Evolutionary conservation across 1,140 invertebrate species (phyloP).

Genomic region (Heterodera schachtii): DNA sequence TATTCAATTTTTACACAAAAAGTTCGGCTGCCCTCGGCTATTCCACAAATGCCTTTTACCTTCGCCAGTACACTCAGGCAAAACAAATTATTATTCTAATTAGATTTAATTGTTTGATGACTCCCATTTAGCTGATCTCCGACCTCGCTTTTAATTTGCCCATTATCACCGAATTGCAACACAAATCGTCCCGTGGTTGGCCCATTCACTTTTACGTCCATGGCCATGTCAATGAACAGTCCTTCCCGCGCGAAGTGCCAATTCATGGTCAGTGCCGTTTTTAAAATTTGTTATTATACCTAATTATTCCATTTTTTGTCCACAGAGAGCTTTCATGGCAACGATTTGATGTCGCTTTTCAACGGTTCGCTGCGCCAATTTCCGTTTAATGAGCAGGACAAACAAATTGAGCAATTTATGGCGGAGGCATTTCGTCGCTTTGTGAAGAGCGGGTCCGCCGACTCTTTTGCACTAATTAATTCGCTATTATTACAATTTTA

Average conservation of each 20-base stretch:
- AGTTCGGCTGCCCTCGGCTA: neutral
- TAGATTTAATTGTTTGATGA: too few relatives aligned
- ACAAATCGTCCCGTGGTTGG: slow-evolving; percentile 20
- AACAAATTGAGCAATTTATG: slow-evolving; percentile 5
- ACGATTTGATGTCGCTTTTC: neutral
- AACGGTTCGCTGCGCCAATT: neutral
- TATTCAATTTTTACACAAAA: slow-evolving; percentile 40
- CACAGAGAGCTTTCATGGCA: neutral
- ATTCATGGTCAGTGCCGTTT: slow-evolving; percentile 1
- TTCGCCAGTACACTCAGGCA: slow-evolving; percentile 44
- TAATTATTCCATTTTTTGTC: too few relatives aligned
- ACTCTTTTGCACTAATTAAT: too few relatives aligned
- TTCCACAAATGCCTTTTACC: slow-evolving; percentile 34
- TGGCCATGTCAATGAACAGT: slow-evolving; percentile 31
- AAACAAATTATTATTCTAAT: slow-evolving; percentile 10
- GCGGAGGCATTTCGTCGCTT: neutral
- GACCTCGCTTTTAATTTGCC: slow-evolving; percentile 36
- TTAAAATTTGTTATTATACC: neutral
- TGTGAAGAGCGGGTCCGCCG: neutral
- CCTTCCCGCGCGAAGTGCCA: slow-evolving; percentile 16
- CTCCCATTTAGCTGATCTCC: slow-evolving; percentile 22
- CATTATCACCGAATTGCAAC: slow-evolving; percentile 29
- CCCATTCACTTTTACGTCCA: slow-evolving; percentile 28
- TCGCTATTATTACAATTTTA: too few relatives aligned
- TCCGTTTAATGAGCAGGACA: neutral